These are phyloP conservation scores for Siniperca scherzeri DNA, from an alignment of 2,797 vertebrate species.

Conservation along the genomic window DNA sequence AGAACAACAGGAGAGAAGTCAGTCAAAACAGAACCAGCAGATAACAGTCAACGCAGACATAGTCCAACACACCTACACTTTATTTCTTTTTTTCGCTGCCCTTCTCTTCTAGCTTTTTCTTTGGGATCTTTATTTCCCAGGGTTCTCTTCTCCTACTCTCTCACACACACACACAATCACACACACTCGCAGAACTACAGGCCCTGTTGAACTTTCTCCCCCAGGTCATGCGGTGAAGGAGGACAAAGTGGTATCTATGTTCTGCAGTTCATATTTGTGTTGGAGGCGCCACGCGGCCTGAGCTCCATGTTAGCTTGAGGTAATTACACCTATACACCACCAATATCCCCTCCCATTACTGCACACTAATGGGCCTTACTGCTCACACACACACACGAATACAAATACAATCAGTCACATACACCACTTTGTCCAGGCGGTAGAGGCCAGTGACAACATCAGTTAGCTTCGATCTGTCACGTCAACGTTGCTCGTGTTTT, in stretches of 20 bases:
- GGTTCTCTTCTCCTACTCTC: conserved; percentile 32
- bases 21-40: conserved; percentile 31
- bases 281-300: conserved; percentile 80
- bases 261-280: conserved; percentile 80
- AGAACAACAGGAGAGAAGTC: conserved; percentile 25
- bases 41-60: conserved; percentile 48
- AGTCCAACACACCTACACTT: conserved; percentile 57
- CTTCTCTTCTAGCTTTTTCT: conserved; percentile 34
- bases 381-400: conserved; percentile 42
- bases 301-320: conserved; percentile 80
- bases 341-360: conserved; percentile 85
- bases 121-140: conserved; percentile 58
- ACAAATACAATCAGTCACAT: conserved; percentile 73
- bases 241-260: conserved; percentile 84
- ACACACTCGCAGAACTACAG: conserved; percentile 38
- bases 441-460: conserved; percentile 78
- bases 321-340: conserved; percentile 83
- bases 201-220: conserved; percentile 70
- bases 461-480: conserved; percentile 79
- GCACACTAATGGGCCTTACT: conserved; percentile 77
- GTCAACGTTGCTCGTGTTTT: conserved; percentile 68
- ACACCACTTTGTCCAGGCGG: conserved; percentile 70
- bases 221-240: conserved; percentile 70
- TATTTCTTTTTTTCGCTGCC: conserved; percentile 4
- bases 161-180: conserved; percentile 16